Base-by-base conservation (phyloP, 1,140 invertebrate species). In the Drosophila busckii region DNA sequence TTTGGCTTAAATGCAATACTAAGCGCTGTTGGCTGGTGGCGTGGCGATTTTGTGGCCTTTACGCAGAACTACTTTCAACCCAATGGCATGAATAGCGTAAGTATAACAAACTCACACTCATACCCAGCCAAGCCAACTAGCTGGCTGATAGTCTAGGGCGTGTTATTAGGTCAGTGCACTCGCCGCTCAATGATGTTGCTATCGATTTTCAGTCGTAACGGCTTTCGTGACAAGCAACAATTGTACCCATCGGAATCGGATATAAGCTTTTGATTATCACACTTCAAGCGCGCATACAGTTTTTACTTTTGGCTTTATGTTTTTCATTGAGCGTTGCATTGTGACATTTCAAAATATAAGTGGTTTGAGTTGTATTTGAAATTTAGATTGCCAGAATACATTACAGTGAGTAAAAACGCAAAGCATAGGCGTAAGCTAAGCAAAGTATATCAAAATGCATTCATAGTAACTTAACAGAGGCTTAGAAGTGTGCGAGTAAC, bases 31-130 rank as follows among this genome's bases (percentile, higher is more conserved):
- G 58, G 84, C 31, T 86, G 61, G 68, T 82, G 80, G 65, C 61
- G 66, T 29, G 86, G 80, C 22, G 67, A 85, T 42, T 55, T 68
- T 25, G 17, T 60, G 10, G 69, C 65, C 42, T 87, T 84, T 84
- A 56, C 70, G 45, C 58, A 84, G 3, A 67, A 67, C 37, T 62
- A 69, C 50, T 76, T 87, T 41, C 70, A 84, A 45, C 86, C 86
- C 40, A 85, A 86, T 60, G 86, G 84, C 34, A 68, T 85, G 9
- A 73, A 49, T 37, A 86, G 84, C 35, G 86, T 87, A 76, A 84
- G 84, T 85, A 42, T 16, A 46, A 37, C 19, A 40, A 45, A 9
- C 15, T 25, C 22, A 22, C 4, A 7, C 2, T 8, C 5, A 5
- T 2, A 0, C 9, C 16, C 3, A 17, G 3, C 1, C 4, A n/a